These are phyloP conservation scores for Tethya wilhelma DNA, from an alignment of 37 sponge, comb jelly and placozoan genomes.

Conservation along the genomic window DNA sequence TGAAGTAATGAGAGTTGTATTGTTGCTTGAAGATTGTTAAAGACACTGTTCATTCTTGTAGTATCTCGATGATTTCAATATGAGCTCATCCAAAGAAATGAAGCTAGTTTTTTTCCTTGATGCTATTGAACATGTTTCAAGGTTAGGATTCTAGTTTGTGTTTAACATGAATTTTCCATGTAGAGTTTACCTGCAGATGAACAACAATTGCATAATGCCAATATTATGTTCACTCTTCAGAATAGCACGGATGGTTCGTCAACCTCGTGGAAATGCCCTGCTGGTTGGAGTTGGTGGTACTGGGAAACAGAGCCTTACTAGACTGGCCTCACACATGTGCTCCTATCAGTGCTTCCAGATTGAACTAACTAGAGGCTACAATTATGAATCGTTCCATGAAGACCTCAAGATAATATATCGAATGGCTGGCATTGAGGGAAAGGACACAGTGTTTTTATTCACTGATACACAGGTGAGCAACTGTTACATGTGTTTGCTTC, in stretches of 20 bases:
- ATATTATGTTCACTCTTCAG: constrained; percentile 42
- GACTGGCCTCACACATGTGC: constrained; percentile 96
- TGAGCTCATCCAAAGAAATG: constrained; percentile 96
- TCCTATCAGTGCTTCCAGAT: constrained; percentile 99
- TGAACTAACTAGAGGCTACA: constrained; percentile 94
- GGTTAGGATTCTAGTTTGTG: constrained; percentile 31
- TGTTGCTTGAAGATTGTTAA: background rate
- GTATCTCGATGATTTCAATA: constrained; percentile 98
- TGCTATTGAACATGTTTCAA: constrained; percentile 95
- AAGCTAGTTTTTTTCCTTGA: constrained; percentile 99
- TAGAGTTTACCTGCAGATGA: background rate
- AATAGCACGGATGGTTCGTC: constrained; percentile 97
- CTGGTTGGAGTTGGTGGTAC: constrained; percentile 99
- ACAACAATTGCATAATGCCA: too few species aligned
- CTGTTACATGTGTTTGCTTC: background rate
- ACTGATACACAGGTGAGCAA: constrained; percentile 93
- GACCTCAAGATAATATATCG: constrained; percentile 90
- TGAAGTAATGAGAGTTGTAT: constrained; percentile 57
- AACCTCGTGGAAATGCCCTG: constrained; percentile 98
- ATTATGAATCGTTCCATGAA: constrained; percentile 94
- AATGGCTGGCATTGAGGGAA: constrained; percentile 88
- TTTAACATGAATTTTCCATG: background rate
- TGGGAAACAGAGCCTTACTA: constrained; percentile 97
- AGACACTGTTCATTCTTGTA: background rate
- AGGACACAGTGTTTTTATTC: constrained; percentile 96